A percentile compares a stretch with the other conserved stretches of the same genome.
These are phyloP conservation scores for Entomyzon cyanotis DNA, from an alignment of 2,113 vertebrate genomes.

Conservation along the genomic window DNA sequence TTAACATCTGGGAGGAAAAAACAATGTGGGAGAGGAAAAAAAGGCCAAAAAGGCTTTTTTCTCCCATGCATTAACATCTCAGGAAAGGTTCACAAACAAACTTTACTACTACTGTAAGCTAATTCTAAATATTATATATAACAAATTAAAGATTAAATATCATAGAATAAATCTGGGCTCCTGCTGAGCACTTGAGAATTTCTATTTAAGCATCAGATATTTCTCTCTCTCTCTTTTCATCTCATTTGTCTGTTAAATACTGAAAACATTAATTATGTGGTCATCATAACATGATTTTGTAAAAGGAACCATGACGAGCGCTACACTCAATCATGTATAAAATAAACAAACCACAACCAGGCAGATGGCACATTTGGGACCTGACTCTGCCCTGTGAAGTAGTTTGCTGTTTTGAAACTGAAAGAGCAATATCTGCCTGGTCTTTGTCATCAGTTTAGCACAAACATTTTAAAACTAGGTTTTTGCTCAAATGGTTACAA, in stretches of 20 bases:
- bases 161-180: not conserved
- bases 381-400: not conserved
- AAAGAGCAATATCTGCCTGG: not conserved
- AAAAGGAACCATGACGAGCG: not conserved
- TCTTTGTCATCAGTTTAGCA: not conserved
- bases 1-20: not conserved
- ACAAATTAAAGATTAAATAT: not conserved
- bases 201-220: not conserved
- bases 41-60: not conserved
- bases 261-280: constrained; percentile 18
- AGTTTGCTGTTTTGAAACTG: not conserved
- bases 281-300: constrained; percentile 14
- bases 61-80: not conserved
- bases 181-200: not conserved
- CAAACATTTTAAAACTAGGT: not conserved
- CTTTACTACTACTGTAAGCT: not conserved
- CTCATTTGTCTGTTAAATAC: not conserved
- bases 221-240: not conserved
- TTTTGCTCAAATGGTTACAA: not conserved
- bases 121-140: not conserved
- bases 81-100: not conserved
- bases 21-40: accelerated
- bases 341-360: constrained; percentile 11
- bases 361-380: constrained; percentile 55
- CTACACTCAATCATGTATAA: constrained; percentile 36